Percentiles rank a stretch among this genome's conserved stretches.
Conservation (phyloP, 2,888 invertebrate species). For the Molorchus minor region DNA sequence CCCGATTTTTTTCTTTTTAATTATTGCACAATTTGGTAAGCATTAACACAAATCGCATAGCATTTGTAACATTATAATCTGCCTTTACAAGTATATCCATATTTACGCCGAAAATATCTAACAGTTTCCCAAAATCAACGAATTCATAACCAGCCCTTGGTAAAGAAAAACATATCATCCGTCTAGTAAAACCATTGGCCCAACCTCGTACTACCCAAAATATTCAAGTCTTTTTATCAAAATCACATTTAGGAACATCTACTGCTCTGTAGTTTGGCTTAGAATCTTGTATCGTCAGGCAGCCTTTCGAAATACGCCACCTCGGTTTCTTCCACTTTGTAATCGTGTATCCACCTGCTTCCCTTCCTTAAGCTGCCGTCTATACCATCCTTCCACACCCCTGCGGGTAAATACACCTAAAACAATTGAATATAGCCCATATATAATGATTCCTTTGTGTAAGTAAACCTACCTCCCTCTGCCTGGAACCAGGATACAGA, state of each 20-base stretch:
- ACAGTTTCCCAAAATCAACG: no score
- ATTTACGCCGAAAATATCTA: no score
- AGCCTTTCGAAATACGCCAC: constrained; percentile 86
- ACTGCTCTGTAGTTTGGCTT: constrained; percentile 37
- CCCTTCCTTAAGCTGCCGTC: constrained; percentile 87
- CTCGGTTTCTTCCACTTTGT: constrained; percentile 80
- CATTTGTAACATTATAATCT: no score
- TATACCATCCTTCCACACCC: constrained; percentile 93
- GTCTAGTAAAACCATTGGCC: no score
- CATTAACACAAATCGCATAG: no score
- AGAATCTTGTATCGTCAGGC: constrained; percentile 85
- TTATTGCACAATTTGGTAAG: no score
- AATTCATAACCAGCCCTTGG: no score
- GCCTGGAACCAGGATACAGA: constrained; percentile 73
- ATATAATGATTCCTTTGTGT: background rate
- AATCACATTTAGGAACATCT: background rate
- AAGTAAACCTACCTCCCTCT: constrained; percentile 72
- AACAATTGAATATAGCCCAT: background rate
- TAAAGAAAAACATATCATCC: no score
- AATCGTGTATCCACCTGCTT: constrained; percentile 90
- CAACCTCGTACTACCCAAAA: no score
- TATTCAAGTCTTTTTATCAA: no score
- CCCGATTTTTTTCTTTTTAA: no score
- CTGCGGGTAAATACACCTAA: constrained; percentile 79
- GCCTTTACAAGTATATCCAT: no score